A percentile compares a stretch with the other conserved stretches of the same genome.
phyloP scores from a whole-genome alignment of 2,888 invertebrate species.

The Clistopyga incitator region DNA sequence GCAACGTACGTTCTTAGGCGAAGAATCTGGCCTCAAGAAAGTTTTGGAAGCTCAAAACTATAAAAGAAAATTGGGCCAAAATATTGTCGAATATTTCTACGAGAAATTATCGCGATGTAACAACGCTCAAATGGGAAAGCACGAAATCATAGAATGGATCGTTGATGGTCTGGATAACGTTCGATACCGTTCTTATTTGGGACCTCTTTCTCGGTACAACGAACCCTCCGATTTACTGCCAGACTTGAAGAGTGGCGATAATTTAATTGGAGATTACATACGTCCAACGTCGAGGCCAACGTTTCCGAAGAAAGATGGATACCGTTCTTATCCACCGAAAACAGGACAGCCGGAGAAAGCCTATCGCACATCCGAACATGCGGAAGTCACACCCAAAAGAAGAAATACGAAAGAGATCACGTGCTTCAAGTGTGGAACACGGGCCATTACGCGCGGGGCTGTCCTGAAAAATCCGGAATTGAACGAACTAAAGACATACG shows the following conservation, averaged over 20 bases:
- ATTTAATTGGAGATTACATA: constrained; percentile 25
- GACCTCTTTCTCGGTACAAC: constrained; percentile 65
- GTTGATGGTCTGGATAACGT: constrained; percentile 65
- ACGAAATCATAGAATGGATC: constrained; percentile 69
- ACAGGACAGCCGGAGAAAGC: constrained; percentile 14
- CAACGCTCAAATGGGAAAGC: constrained; percentile 65
- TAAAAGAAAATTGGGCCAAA: constrained; percentile 55
- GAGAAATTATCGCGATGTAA: constrained; percentile 69
- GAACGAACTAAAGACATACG: constrained; percentile 4
- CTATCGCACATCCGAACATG: not conserved
- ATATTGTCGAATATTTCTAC: constrained; percentile 69
- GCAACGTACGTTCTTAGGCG: constrained; percentile 1
- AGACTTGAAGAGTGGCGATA: constrained; percentile 64
- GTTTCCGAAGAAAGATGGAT: constrained; percentile 18
- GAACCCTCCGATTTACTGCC: constrained; percentile 60
- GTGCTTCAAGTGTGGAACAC: constrained; percentile 37
- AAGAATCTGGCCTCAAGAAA: constrained; percentile 17
- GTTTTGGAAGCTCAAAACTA: constrained; percentile 65
- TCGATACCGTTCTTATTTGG: constrained; percentile 62
- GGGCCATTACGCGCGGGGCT: constrained; percentile 36
- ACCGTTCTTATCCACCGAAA: not conserved
- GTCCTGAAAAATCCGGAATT: constrained; percentile 18
- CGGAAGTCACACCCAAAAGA: not conserved
- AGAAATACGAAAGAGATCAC: constrained; percentile 9
- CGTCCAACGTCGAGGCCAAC: constrained; percentile 18